Percentiles rank a stretch among this genome's conserved stretches.
Evolutionary conservation across 2,888 invertebrate species (phyloP).

Genomic region (Quadroppia sp.): DNA sequence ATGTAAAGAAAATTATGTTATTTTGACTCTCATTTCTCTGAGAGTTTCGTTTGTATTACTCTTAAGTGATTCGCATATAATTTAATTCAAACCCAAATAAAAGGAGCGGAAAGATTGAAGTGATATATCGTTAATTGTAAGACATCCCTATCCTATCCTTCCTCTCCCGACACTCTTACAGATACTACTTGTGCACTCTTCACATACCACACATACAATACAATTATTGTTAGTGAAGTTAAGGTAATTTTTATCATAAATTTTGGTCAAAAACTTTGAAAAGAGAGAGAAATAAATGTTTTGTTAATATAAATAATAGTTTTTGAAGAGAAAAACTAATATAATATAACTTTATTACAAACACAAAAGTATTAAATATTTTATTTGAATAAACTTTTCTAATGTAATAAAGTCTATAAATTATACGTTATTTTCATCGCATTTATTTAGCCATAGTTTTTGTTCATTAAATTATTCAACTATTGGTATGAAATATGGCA

Average conservation of each 20-base stretch:
- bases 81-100: constrained; percentile 20
- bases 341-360: not conserved
- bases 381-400: not conserved
- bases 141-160: not conserved
- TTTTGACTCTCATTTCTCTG: not conserved
- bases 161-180: not conserved
- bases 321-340: not conserved
- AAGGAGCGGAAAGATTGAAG: constrained; percentile 27
- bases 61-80: constrained; percentile 23
- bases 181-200: not conserved
- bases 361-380: constrained; percentile 29
- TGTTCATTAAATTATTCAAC: constrained; percentile 22
- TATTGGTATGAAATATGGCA: not conserved
- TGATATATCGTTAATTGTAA: constrained; percentile 33
- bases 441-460: not conserved
- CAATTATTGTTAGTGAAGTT: not conserved
- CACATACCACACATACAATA: not conserved
- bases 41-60: not conserved
- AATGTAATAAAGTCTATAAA: constrained; percentile 26
- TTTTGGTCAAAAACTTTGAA: not conserved
- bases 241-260: constrained; percentile 12
- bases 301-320: not conserved
- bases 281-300: not conserved
- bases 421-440: not conserved
- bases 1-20: constrained; percentile 1